Conservation (phyloP, 2,113 vertebrate genomes). For the Plectropomus leopardus region DNA sequence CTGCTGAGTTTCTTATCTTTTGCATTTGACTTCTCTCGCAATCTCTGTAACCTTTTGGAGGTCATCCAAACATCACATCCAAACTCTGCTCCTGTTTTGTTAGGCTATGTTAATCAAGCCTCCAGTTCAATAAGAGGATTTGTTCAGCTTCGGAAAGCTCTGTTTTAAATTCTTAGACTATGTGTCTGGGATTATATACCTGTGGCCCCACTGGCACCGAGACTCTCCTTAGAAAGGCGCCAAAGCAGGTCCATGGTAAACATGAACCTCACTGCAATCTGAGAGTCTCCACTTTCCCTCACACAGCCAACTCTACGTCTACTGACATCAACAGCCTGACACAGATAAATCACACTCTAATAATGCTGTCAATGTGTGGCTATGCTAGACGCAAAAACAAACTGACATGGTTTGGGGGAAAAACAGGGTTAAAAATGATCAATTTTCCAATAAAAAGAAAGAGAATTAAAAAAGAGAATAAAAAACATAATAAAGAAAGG, state of each 20-base stretch:
- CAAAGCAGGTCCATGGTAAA: conserved; percentile 47
- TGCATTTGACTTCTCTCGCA: not conserved
- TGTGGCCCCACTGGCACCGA: conserved; percentile 22
- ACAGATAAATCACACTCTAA: conserved; percentile 20
- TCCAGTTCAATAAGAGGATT: conserved; percentile 49
- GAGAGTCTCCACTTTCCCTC: conserved; percentile 32
- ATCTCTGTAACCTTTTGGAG: conserved; percentile 31
- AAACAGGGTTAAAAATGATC: not conserved
- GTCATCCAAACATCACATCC: conserved; percentile 18
- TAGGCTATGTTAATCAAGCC: conserved; percentile 28
- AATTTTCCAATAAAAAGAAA: no score
- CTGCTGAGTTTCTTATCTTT: conserved; percentile 7
- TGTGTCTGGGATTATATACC: conserved; percentile 45
- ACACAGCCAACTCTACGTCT: not conserved
- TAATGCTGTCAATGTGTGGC: conserved; percentile 2
- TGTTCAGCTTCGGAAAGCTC: conserved; percentile 59
- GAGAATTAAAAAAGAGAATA: no score
- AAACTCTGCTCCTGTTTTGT: conserved; percentile 24
- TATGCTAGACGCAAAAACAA: not conserved
- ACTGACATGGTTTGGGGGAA: not conserved
- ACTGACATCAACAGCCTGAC: not conserved
- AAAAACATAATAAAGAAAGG: not conserved
- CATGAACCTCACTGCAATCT: conserved; percentile 47
- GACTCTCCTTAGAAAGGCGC: conserved; percentile 34
- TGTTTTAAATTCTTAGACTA: conserved; percentile 50